Conservation (phyloP, 2,113 vertebrate genomes). For the Ammodytes marinus region DNA sequence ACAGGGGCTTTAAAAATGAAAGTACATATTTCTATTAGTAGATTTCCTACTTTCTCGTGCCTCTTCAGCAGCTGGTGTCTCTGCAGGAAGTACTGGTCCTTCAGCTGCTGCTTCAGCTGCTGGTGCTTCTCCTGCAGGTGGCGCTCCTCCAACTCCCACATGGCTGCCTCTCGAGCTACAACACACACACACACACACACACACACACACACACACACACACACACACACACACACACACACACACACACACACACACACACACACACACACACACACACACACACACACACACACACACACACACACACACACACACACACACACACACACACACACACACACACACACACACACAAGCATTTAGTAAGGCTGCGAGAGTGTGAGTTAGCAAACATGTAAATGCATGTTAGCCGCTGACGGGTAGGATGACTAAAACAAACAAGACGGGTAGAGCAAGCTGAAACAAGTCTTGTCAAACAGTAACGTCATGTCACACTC, state of each 20-base stretch:
- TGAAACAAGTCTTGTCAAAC: constrained; percentile 17
- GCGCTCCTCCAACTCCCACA: constrained; percentile 98
- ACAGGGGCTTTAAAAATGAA: too few relatives aligned
- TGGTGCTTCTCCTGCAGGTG: constrained; percentile 99
- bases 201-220: constrained; percentile 18
- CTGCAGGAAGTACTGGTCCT: constrained; percentile 99
- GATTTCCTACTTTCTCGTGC: constrained; percentile 93
- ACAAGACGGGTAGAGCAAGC: constrained; percentile 16
- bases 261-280: constrained; percentile 26
- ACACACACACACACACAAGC: neutral
- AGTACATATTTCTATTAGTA: neutral
- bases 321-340: constrained; percentile 25
- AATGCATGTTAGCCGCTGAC: constrained; percentile 6
- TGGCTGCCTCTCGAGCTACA: constrained; percentile 95
- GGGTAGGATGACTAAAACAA: neutral
- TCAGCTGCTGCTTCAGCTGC: constrained; percentile 97
- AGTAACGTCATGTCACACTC: neutral
- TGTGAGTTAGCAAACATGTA: constrained; percentile 12
- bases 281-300: constrained; percentile 22
- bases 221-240: constrained; percentile 17
- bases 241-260: constrained; percentile 8
- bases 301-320: constrained; percentile 8
- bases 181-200: constrained; percentile 18
- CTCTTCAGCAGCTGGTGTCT: constrained; percentile 98
- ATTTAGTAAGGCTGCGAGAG: neutral